Conservation (phyloP, 2,113 vertebrate genomes). For the Pedionomus torquatus region DNA sequence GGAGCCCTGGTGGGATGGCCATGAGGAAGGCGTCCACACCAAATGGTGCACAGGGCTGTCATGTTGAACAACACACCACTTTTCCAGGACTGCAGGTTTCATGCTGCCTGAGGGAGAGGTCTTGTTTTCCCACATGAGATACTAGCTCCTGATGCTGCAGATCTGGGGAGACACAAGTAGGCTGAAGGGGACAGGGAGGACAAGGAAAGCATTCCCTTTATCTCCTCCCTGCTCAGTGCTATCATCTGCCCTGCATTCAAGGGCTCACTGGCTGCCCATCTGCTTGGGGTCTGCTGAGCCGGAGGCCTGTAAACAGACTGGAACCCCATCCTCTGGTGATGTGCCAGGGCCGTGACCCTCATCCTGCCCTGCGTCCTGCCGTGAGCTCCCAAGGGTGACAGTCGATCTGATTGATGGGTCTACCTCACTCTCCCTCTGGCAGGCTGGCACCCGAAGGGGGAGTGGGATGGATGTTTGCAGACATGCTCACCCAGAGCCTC, state of each 20-base stretch:
- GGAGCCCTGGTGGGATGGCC: not conserved
- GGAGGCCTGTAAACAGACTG: not conserved
- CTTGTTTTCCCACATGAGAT: rapidly evolving
- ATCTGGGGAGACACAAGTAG: not conserved
- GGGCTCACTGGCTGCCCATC: not conserved
- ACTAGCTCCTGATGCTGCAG: not conserved
- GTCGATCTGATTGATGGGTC: not conserved
- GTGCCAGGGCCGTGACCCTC: not conserved
- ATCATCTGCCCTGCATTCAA: not conserved
- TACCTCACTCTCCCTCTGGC: not conserved
- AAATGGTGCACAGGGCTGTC: not conserved
- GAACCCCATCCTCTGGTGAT: not conserved
- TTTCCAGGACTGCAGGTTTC: not conserved
- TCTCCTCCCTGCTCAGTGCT: not conserved
- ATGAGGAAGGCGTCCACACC: rapidly evolving
- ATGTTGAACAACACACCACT: not conserved
- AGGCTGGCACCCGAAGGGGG: not conserved
- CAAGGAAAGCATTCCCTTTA: not conserved
- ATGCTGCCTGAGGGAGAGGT: not conserved
- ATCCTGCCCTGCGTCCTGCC: not conserved
- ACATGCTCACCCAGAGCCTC: not conserved
- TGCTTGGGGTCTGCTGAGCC: not conserved
- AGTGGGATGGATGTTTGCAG: not conserved
- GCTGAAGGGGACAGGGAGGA: rapidly evolving
- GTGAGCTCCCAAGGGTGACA: rapidly evolving